Conservation (phyloP, 2,797 vertebrate species). For the Serranus cabrilla region DNA sequence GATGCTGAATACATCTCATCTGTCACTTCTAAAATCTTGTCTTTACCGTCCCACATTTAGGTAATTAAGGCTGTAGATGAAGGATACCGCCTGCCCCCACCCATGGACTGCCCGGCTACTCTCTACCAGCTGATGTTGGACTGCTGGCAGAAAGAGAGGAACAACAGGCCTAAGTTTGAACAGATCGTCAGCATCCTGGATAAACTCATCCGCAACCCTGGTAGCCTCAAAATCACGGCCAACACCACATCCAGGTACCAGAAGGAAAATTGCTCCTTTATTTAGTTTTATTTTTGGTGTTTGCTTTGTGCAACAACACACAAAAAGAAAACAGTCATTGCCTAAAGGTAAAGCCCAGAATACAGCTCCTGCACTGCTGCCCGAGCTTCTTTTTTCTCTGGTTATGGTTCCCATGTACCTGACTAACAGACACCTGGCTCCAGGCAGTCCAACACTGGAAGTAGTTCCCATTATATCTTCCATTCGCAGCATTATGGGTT, state of each 20-base stretch:
- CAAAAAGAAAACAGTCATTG: background rate
- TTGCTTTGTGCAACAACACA: background rate
- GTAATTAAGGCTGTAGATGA: constrained; percentile 99
- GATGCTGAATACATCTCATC: background rate
- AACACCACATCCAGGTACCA: constrained; percentile 94
- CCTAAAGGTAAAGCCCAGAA: background rate
- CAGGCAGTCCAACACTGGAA: background rate
- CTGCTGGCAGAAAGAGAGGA: constrained; percentile 99
- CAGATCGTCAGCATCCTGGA: constrained; percentile 99
- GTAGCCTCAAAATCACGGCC: constrained; percentile 96
- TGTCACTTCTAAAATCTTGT: background rate
- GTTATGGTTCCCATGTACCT: constrained; percentile 13
- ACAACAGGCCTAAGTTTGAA: constrained; percentile 98
- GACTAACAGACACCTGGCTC: constrained; percentile 10
- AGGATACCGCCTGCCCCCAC: constrained; percentile 96
- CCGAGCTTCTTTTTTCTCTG: background rate
- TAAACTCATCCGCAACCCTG: constrained; percentile 97
- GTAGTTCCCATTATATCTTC: constrained; percentile 10
- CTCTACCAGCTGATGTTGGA: constrained; percentile 99
- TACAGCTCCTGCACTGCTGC: background rate
- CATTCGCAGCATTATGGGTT: constrained; percentile 4
- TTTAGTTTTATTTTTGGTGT: background rate
- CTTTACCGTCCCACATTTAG: constrained; percentile 72
- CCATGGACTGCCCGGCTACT: constrained; percentile 98
- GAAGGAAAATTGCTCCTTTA: background rate